A percentile compares a stretch with the other conserved stretches of the same genome.
Conservation (phyloP, 2,797 vertebrate species). For the Zalophus californianus region DNA sequence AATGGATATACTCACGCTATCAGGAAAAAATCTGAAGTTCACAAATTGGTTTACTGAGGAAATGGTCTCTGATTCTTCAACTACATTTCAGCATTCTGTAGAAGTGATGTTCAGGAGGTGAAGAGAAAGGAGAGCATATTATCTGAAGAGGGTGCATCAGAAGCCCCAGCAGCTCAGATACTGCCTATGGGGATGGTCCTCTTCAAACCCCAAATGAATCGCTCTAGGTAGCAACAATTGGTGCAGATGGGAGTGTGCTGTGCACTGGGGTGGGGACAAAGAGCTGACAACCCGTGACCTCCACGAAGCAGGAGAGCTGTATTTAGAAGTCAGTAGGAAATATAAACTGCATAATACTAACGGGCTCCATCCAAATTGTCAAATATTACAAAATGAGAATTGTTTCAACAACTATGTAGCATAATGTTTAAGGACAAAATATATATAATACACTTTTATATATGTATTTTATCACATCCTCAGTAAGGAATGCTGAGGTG, state of each 20-base stretch:
- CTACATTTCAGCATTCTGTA: not conserved
- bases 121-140: not conserved
- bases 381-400: constrained; percentile 59
- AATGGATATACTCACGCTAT: not conserved
- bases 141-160: not conserved
- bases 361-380: constrained; percentile 70
- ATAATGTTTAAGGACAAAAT: constrained; percentile 69
- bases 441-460: constrained; percentile 57
- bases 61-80: not conserved
- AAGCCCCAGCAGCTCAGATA: not conserved
- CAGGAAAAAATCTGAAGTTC: not conserved
- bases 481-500: constrained; percentile 42
- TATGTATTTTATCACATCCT: constrained; percentile 66
- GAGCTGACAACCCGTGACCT: not conserved
- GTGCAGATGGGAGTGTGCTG: accelerated
- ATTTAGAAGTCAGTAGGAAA: not conserved
- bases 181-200: not conserved
- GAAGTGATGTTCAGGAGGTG: not conserved
- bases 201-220: not conserved
- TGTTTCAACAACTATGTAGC: constrained; percentile 69
- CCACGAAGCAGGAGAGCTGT: not conserved
- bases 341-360: constrained; percentile 75
- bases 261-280: not conserved
- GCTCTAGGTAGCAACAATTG: too few species aligned
- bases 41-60: not conserved